Evolutionary conservation across 2,113 vertebrate species (phyloP), one percentile per base, ranked within the genome.

Genomic region (Zosterops lateralis): DNA sequence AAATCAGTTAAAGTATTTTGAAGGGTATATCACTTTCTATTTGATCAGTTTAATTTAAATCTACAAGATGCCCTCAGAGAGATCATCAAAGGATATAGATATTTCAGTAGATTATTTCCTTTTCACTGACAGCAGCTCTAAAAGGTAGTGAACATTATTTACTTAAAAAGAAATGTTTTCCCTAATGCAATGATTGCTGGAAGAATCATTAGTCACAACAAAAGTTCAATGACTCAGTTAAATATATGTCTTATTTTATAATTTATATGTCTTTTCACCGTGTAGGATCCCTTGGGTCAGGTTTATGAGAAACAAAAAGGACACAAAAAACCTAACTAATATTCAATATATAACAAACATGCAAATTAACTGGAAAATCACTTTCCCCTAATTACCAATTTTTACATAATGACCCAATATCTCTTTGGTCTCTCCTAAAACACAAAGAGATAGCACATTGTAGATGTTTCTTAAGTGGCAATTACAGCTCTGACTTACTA

Each of bases 31-130:
- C 15, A 5, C 18, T 85, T 97, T 95, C 80, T 87, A 80, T 97
- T 96, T 94, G 67, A 95, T 97, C 94, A 90, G 80, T 95, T 97
- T 95, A 97, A 97, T 97, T 96, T 96, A 94, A 95, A 95, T 70
- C 45, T 97, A 87, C 51, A 96, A 84, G 77, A 80, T 90, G 71
- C 92, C 92, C 94, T 96, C 79, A 84, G 94, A 97, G 93, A 96
- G 78, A 84, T 96, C 95, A 96, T 97, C 89, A 95, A 97, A 93
- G 85, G 73, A 94, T 54, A 70, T 9, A 81, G 88, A 90, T 73
- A 84, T 76, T 89, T 89, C 89, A 84, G 71, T 32, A 77, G 31
- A 38, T 90, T 96, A 84, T 50, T 81, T n/a, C 32, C 66, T 73
- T 84, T 71, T 36, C 93, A 96, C 67, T 95, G 80, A 96, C 85